These are phyloP conservation scores for Masticophis lateralis DNA, from an alignment of 2,797 vertebrate species.

Conservation along the genomic window DNA sequence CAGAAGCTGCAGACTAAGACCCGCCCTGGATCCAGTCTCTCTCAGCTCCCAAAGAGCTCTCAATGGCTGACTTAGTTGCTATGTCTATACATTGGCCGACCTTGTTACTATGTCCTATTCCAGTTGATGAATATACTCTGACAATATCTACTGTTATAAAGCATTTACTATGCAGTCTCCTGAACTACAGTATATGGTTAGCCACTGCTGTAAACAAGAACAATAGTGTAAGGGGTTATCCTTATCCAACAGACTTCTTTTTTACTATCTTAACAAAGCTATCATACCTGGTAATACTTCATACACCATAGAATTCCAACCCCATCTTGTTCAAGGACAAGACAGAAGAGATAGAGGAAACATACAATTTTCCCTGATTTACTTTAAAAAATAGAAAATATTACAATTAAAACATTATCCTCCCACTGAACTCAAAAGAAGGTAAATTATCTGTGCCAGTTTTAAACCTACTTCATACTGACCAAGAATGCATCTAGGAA, in stretches of 20 bases:
- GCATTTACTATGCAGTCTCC: not conserved
- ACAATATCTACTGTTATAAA: not conserved
- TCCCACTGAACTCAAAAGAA: not conserved
- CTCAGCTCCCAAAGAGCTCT: too few species aligned
- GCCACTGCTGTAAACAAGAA: not conserved
- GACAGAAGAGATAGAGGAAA: not conserved
- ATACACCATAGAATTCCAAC: not conserved
- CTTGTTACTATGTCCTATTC: too few species aligned
- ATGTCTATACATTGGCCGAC: too few species aligned
- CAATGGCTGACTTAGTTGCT: too few species aligned
- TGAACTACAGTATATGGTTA: not conserved
- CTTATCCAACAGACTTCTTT: not conserved
- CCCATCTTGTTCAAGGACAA: not conserved
- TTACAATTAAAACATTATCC: not conserved
- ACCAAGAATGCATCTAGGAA: not conserved
- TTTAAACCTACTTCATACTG: not conserved
- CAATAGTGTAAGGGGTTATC: not conserved
- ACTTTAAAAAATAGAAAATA: not conserved
- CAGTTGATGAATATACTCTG: too few species aligned
- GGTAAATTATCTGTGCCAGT: not conserved
- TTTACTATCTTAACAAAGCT: not conserved
- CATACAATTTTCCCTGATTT: not conserved
- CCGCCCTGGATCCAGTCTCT: too few species aligned
- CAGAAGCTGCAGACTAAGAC: too few species aligned
- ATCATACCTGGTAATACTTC: not conserved